Evolutionary conservation across 2,888 invertebrate species (phyloP).

Genomic region (Orthosia gracilis): DNA sequence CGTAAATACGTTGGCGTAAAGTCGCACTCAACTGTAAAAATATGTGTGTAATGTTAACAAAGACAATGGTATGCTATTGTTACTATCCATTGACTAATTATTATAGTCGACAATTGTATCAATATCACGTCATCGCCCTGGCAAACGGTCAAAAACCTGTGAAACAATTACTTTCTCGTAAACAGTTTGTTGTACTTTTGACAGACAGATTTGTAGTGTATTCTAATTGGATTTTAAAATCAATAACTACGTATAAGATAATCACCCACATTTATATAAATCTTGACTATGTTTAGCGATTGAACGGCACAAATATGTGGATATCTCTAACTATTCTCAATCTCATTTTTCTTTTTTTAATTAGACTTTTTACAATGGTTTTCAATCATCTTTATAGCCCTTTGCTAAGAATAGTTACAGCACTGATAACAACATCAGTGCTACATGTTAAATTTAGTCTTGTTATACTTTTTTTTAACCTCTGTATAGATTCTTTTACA

Average conservation of each 20-base stretch:
- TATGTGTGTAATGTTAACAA: slow-evolving; percentile 38
- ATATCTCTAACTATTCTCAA: too few species aligned
- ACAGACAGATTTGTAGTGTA: slow-evolving; percentile 8
- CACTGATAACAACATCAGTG: too few species aligned
- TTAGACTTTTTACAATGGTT: too few species aligned
- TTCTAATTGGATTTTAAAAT: neutral
- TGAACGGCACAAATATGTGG: too few species aligned
- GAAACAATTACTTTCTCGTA: slow-evolving; percentile 25
- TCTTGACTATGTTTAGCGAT: too few species aligned
- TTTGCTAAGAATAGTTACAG: too few species aligned
- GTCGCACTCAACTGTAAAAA: slow-evolving; percentile 8
- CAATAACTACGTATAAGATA: neutral
- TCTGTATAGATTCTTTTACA: too few species aligned
- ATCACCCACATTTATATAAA: too few species aligned
- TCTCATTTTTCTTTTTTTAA: too few species aligned
- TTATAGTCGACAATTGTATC: slow-evolving; percentile 63
- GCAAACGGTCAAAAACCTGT: slow-evolving; percentile 52
- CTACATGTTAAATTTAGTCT: too few species aligned
- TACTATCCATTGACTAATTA: slow-evolving; percentile 55
- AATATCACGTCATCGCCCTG: slow-evolving; percentile 59
- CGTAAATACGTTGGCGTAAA: slow-evolving; percentile 14
- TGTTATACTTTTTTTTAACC: too few species aligned
- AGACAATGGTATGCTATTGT: slow-evolving; percentile 41
- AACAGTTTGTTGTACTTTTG: slow-evolving; percentile 37
- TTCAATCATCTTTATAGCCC: too few species aligned